Evolutionary conservation across 2,888 invertebrate genomes (phyloP).

Genomic region (Scelioninae gen. 1): DNA sequence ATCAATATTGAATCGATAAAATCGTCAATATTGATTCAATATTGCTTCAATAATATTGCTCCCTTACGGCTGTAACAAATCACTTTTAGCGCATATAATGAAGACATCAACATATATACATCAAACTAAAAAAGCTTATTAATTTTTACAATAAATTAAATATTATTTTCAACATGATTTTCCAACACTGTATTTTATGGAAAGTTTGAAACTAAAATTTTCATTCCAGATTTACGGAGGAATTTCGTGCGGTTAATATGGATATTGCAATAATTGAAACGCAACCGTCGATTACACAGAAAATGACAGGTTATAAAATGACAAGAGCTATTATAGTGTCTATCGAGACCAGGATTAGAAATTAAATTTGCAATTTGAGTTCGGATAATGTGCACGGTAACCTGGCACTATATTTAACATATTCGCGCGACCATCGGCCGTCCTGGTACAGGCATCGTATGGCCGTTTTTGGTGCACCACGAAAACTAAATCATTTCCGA

Average conservation of each 20-base stretch:
- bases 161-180: too few species aligned
- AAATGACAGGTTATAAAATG: constrained; percentile 16
- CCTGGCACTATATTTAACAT: constrained; percentile 30
- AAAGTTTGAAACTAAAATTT: neutral
- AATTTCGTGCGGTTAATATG: neutral
- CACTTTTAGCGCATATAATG: too few species aligned
- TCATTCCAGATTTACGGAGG: neutral
- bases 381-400: constrained; percentile 67
- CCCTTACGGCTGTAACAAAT: too few species aligned
- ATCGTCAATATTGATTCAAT: too few species aligned
- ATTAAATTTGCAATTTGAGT: constrained; percentile 72
- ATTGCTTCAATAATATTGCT: too few species aligned
- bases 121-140: too few species aligned
- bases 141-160: too few species aligned
- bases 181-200: too few species aligned
- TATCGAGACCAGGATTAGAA: constrained; percentile 47
- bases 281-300: constrained; percentile 1
- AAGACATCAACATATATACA: too few species aligned
- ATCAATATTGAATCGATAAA: too few species aligned
- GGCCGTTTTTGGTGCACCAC: constrained; percentile 72
- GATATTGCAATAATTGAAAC: constrained; percentile 25
- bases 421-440: constrained; percentile 23
- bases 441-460: constrained; percentile 39
- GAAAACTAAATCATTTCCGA: constrained; percentile 79
- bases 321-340: neutral